Percentiles rank a stretch among this genome's conserved stretches.
These are phyloP conservation scores for Ailuropoda melanoleuca DNA, from an alignment of 2,113 vertebrate species.

Conservation along the genomic window DNA sequence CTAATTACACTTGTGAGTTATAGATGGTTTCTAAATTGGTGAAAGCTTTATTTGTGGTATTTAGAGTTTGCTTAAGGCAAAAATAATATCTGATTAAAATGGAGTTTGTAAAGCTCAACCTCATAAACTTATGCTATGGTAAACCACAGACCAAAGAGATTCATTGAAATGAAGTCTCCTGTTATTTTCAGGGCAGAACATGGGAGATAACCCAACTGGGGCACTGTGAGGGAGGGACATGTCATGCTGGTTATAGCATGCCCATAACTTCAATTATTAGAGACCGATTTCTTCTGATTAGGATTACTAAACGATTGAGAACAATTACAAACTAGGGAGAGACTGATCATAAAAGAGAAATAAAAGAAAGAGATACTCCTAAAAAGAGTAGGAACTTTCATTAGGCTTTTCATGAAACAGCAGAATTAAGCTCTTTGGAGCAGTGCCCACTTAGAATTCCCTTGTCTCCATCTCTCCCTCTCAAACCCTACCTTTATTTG, in stretches of 20 bases:
- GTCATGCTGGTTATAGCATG: not conserved
- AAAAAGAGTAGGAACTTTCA: not conserved
- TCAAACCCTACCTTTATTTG: not conserved
- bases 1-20: constrained; percentile 45
- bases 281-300: not conserved
- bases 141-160: constrained; percentile 49
- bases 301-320: not conserved
- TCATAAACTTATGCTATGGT: constrained; percentile 41
- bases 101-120: constrained; percentile 43
- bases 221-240: fast-evolving
- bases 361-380: not conserved
- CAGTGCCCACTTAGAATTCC: not conserved
- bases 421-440: not conserved
- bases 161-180: not conserved
- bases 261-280: too few species aligned
- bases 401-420: not conserved
- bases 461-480: not conserved
- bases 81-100: constrained; percentile 55
- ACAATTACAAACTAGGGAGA: not conserved
- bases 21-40: constrained; percentile 39
- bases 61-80: constrained; percentile 31
- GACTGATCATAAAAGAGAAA: not conserved
- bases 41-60: constrained; percentile 57
- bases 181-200: not conserved
- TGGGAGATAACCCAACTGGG: not conserved